phyloP scores from a whole-genome alignment of 2,888 invertebrate genomes.

The Apamea monoglypha region DNA sequence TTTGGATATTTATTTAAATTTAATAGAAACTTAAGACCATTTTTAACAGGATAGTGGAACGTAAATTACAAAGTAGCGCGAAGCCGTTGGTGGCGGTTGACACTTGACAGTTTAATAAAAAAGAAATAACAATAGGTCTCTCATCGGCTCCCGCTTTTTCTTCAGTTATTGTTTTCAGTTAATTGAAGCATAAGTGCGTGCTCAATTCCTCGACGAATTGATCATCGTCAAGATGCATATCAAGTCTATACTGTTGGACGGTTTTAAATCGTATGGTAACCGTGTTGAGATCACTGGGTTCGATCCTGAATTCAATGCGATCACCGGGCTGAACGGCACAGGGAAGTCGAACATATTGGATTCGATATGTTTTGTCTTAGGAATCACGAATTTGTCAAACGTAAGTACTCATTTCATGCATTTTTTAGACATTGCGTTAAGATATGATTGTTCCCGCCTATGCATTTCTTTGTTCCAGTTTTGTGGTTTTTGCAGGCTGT shows the following conservation, averaged over 20 bases:
- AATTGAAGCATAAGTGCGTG: constrained; percentile 5
- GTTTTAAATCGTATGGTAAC: constrained; percentile 99
- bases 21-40: not conserved
- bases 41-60: not conserved
- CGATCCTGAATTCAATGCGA: constrained; percentile 98
- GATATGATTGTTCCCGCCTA: constrained; percentile 70
- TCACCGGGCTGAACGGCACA: constrained; percentile 99
- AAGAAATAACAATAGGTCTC: constrained; percentile 14
- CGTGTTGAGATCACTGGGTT: constrained; percentile 97
- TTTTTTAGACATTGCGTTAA: constrained; percentile 44
- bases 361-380: constrained; percentile 99
- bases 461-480: constrained; percentile 9
- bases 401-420: constrained; percentile 89
- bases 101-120: not conserved
- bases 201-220: constrained; percentile 41
- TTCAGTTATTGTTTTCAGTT: not conserved
- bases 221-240: constrained; percentile 93
- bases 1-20: not conserved
- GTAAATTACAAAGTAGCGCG: not conserved
- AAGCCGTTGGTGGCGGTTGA: not conserved
- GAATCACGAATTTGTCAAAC: constrained; percentile 97
- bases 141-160: constrained; percentile 60
- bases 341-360: constrained; percentile 99
- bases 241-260: constrained; percentile 97
- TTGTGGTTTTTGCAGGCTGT: not conserved